These are phyloP conservation scores for Beroe forskalii DNA, from an alignment of 37 sponge, comb jelly and placozoan genomes.

Conservation along the genomic window DNA sequence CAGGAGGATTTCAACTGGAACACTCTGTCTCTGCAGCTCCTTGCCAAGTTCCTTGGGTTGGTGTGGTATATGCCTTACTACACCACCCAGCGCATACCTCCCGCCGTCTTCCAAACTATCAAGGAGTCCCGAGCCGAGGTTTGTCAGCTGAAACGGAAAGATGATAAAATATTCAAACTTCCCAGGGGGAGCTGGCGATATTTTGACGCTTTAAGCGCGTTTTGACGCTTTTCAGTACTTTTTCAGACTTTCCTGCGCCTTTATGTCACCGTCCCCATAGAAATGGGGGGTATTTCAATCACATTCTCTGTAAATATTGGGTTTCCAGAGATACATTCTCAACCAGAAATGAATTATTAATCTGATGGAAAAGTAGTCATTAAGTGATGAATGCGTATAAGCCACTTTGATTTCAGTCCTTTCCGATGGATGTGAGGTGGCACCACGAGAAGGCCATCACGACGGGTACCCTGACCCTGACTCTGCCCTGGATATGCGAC, in stretches of 20 bases:
- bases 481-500: constrained; percentile 55
- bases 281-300: no score
- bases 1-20: constrained; percentile 65
- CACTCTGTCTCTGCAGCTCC: constrained; percentile 20
- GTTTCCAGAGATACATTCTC: no score
- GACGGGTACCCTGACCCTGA: constrained; percentile 35
- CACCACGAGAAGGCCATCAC: background rate
- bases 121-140: constrained; percentile 16
- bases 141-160: background rate
- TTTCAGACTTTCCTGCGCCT: background rate
- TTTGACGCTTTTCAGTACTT: background rate
- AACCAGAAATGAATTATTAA: no score
- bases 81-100: constrained; percentile 40
- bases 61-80: constrained; percentile 65
- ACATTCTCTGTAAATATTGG: no score
- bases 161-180: no score
- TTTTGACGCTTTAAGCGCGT: no score
- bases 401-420: no score
- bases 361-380: no score
- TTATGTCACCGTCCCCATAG: background rate
- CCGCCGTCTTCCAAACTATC: background rate
- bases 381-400: no score
- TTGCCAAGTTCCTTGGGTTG: constrained; percentile 46
- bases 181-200: no score
- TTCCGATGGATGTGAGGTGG: constrained; percentile 14